Evolutionary conservation across 2,888 invertebrate genomes (phyloP).

Genomic region (Druceiella hillmani): DNA sequence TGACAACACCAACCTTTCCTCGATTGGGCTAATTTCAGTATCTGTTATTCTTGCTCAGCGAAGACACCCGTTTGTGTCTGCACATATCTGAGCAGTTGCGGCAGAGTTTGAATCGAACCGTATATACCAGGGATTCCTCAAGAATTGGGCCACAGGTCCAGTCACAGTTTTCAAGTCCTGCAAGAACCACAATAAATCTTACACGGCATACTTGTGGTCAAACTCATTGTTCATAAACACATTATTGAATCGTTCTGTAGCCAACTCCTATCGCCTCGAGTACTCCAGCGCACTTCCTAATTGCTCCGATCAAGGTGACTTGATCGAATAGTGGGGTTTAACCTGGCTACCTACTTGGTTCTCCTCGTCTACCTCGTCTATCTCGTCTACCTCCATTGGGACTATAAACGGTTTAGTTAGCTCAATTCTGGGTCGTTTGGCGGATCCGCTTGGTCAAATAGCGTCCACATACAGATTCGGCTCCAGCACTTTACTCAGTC

Average conservation of each 20-base stretch:
- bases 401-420: not conserved
- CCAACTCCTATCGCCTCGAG: not conserved
- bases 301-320: not conserved
- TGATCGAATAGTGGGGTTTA: not conserved
- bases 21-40: no score
- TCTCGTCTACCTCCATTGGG: not conserved
- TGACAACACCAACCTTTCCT: no score
- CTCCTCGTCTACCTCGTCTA: not conserved
- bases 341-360: not conserved
- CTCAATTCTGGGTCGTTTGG: constrained; percentile 1
- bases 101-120: no score
- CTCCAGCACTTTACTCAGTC: no score
- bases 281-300: not conserved
- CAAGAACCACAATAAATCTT: not conserved
- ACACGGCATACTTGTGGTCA: not conserved
- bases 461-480: no score
- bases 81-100: no score
- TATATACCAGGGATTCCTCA: no score
- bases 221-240: not conserved
- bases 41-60: no score
- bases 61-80: no score
- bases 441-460: no score
- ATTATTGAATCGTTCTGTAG: constrained; percentile 1
- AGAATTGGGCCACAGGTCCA: no score
- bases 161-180: no score